Percentiles rank a stretch among this genome's conserved stretches.
These are phyloP conservation scores for Chromis chromis DNA, from an alignment of 2,797 vertebrate species.

Conservation along the genomic window DNA sequence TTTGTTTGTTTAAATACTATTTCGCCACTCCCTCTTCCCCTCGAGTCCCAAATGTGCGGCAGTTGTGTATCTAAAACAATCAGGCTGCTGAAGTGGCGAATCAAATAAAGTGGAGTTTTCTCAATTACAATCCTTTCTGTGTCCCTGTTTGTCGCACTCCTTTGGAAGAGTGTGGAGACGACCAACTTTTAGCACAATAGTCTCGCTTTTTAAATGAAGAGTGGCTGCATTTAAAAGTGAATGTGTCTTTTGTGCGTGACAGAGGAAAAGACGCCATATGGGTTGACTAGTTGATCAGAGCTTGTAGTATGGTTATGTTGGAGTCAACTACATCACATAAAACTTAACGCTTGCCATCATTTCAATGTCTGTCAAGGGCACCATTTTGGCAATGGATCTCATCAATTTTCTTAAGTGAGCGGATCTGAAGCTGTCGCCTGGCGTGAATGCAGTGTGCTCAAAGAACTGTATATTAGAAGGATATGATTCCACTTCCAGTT, in stretches of 20 bases:
- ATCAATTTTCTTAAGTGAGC: conserved; percentile 78
- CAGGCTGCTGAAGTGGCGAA: conserved; percentile 60
- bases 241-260: conserved; percentile 19
- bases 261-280: conserved; percentile 33
- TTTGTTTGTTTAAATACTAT: conserved; percentile 73
- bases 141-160: conserved; percentile 50
- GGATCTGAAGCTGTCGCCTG: conserved; percentile 75
- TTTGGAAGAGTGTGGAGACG: conserved; percentile 38
- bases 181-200: conserved; percentile 42
- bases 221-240: conserved; percentile 25
- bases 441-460: conserved; percentile 55
- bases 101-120: conserved; percentile 56
- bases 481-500: conserved; percentile 45
- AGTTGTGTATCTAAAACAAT: conserved; percentile 61
- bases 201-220: conserved; percentile 39
- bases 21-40: conserved; percentile 54
- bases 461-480: conserved; percentile 58
- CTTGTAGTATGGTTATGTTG: conserved; percentile 69
- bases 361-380: conserved; percentile 81
- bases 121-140: conserved; percentile 35
- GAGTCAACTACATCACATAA: conserved; percentile 81
- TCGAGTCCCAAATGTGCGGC: conserved; percentile 60
- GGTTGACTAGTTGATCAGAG: conserved; percentile 72
- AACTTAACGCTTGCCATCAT: conserved; percentile 80
- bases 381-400: conserved; percentile 76